Percentiles rank a stretch among this genome's conserved stretches.
Evolutionary conservation across 2,888 invertebrate genomes (phyloP).

Genomic region (Ormia ochracea): DNA sequence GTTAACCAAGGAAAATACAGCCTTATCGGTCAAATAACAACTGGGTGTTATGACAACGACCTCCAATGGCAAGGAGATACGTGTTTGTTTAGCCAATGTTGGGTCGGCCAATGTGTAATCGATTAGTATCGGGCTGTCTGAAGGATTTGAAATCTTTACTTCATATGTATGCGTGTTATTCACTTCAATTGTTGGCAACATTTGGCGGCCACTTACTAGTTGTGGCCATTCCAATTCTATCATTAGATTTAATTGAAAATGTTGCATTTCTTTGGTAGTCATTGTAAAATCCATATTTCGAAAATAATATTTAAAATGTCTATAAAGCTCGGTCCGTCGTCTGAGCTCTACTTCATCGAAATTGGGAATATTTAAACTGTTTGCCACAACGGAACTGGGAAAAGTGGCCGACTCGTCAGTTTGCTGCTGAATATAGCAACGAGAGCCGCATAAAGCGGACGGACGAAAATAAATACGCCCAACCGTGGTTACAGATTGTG

Average conservation of each 20-base stretch:
- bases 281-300: slow-evolving; percentile 73
- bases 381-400: slow-evolving; percentile 42
- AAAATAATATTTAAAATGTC: slow-evolving; percentile 73
- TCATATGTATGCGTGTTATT: slow-evolving; percentile 71
- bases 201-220: slow-evolving; percentile 71
- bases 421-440: slow-evolving; percentile 71
- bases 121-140: slow-evolving; percentile 70
- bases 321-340: slow-evolving; percentile 73
- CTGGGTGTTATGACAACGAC: slow-evolving; percentile 73
- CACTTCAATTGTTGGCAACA: slow-evolving; percentile 73
- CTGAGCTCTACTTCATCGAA: slow-evolving; percentile 74
- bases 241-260: slow-evolving; percentile 73
- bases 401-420: slow-evolving; percentile 61
- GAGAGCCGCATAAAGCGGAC: slow-evolving; percentile 81
- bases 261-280: slow-evolving; percentile 73
- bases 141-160: slow-evolving; percentile 74
- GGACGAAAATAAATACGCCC: slow-evolving; percentile 85
- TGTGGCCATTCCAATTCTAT: slow-evolving; percentile 76
- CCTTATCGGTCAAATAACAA: slow-evolving; percentile 73
- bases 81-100: slow-evolving; percentile 69
- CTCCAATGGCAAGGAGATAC: slow-evolving; percentile 73
- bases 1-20: slow-evolving; percentile 72
- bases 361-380: slow-evolving; percentile 63
- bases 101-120: slow-evolving; percentile 74
- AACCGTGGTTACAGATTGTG: slow-evolving; percentile 78